Evolutionary conservation across 2,797 vertebrate genomes (phyloP), one percentile per base, ranked within the genome.

Genomic region (Phoeniculus purpureus): DNA sequence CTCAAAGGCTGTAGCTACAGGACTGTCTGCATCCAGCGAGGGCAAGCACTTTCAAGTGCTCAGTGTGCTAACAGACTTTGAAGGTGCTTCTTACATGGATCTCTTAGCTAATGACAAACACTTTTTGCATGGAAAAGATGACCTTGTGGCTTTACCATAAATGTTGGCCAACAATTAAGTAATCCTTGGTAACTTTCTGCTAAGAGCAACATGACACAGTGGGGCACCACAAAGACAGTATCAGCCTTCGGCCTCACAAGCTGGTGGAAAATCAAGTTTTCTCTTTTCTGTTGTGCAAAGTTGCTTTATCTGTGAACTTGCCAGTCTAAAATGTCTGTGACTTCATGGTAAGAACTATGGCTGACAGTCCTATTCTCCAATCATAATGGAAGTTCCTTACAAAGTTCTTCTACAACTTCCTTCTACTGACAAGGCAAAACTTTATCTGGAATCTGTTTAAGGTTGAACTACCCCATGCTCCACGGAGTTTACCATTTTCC

Each of bases 161-260:
- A 58, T 0, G 0, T 34, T 55, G 23, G 29, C 3, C 15, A 34
- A 31, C 25, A 71, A 12, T 31, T n/a, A 37, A 52, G 31, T 16
- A 68, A 27, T 23, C 25, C 15, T 40, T 40, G 21, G 37, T 34
- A 79, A 79, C 18, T 19, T 64, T 52, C 21, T 72, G 29, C 31
- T 55, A 51, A 47, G 21, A 76, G n/a, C 4, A 4, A 76, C 54
- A 37, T 8, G 21, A 23, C 51, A 70, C 60, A 72, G 16, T 7
- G 4, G 29, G 47, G 64, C 18, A 59, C 15, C n/a, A 55, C 52
- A 74, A 59, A 62, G 32, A 58, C 15, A 2, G 2, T 21, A 45
- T 43, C 59, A 65, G 32, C 50, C n/a, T 71, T 51, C 59, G n/a
- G 34, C 34, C 20, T 70, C 77, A 47, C 37, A 86, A 56, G 65